phyloP scores from a whole-genome alignment of 2,113 vertebrate genomes.

The Corynorhinus townsendii region DNA sequence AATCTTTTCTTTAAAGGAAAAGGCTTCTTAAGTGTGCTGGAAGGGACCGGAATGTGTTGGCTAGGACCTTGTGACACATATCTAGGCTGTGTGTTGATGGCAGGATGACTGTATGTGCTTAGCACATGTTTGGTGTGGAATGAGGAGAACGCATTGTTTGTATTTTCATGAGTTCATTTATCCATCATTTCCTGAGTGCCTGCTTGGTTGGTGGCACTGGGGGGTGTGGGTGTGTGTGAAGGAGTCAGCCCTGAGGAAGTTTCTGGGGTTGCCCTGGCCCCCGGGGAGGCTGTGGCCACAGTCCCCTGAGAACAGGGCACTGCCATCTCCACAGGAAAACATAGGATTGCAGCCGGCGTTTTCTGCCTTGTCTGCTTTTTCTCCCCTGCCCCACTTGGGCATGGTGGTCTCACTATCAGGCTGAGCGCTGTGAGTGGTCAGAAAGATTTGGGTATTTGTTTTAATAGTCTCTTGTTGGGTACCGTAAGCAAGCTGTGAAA shows the following conservation, averaged over 20 bases:
- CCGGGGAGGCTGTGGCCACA: neutral
- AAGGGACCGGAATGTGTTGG: neutral
- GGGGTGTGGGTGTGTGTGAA: neutral
- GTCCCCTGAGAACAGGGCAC: neutral
- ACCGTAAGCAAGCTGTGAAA: slow-evolving; percentile 49
- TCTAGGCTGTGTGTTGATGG: neutral
- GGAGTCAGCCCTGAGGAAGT: neutral
- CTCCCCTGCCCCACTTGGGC: too few relatives aligned
- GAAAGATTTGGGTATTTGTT: neutral
- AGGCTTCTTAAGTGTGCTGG: neutral
- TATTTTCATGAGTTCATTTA: neutral
- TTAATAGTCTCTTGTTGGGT: slow-evolving; percentile 6
- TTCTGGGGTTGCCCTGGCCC: too few relatives aligned
- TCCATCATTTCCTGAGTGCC: neutral
- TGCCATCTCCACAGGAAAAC: neutral
- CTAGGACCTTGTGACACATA: too few relatives aligned
- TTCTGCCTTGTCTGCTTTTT: neutral
- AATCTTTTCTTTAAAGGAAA: neutral
- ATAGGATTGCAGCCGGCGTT: neutral
- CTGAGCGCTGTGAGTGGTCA: neutral
- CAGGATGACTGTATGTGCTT: fast-evolving
- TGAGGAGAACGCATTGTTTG: fast-evolving
- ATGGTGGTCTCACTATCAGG: fast-evolving
- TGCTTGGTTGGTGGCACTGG: fast-evolving
- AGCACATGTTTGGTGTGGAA: neutral